These are phyloP conservation scores for Holotrichia oblita DNA, from an alignment of 1,140 invertebrate genomes.

Conservation along the genomic window DNA sequence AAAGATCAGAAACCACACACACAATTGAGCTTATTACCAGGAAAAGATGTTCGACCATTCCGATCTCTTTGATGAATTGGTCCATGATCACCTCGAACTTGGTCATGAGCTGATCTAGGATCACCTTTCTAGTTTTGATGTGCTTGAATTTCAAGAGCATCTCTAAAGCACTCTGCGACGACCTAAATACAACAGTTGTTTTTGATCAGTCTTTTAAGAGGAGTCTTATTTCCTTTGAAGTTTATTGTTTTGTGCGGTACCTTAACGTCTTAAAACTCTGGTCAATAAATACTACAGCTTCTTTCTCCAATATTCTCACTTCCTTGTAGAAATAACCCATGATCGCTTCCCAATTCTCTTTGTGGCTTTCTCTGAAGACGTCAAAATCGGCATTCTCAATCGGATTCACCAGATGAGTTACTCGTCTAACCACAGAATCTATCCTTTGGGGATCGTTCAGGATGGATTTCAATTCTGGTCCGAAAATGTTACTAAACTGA, in stretches of 20 bases:
- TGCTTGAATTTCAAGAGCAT: constrained; percentile 83
- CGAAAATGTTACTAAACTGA: constrained; percentile 91
- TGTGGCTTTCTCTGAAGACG: constrained; percentile 78
- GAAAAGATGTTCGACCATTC: constrained; percentile 72
- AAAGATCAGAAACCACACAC: too few species aligned
- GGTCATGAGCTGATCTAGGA: constrained; percentile 75
- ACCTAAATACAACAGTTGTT: constrained; percentile 62
- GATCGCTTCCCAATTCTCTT: constrained; percentile 84
- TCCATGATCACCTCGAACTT: constrained; percentile 88
- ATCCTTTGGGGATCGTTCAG: constrained; percentile 86
- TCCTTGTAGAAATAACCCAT: constrained; percentile 80
- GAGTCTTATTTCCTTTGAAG: background rate
- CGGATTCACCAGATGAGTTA: constrained; percentile 76
- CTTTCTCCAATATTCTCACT: constrained; percentile 76
- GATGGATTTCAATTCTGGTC: constrained; percentile 83
- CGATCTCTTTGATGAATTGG: constrained; percentile 85
- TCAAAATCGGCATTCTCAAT: constrained; percentile 83
- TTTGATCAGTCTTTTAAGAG: background rate
- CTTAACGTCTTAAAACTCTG: constrained; percentile 81
- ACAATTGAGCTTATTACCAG: constrained; percentile 60
- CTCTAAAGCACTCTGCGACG: constrained; percentile 80
- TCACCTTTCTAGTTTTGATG: constrained; percentile 76
- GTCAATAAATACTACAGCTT: constrained; percentile 86
- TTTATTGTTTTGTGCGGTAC: constrained; percentile 55
- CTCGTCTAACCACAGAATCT: constrained; percentile 79